Evolutionary conservation across 2,113 vertebrate genomes (phyloP).

Genomic region (Acrocephalus arundinaceus): DNA sequence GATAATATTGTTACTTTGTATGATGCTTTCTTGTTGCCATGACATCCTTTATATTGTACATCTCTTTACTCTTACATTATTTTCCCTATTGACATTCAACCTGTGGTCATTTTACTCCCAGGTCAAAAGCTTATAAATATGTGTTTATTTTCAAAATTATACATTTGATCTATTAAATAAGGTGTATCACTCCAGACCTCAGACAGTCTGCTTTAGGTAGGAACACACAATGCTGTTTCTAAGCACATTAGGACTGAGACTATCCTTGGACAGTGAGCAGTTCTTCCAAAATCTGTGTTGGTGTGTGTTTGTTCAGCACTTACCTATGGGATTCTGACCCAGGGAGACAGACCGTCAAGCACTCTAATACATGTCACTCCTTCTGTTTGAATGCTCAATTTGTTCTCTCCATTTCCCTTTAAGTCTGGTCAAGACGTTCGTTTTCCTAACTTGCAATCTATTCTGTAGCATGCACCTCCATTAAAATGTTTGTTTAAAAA

Average conservation of each 20-base stretch:
- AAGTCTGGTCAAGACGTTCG: rapidly evolving
- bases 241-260: background rate
- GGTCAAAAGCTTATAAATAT: background rate
- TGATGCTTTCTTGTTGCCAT: slow-evolving; percentile 73
- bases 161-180: background rate
- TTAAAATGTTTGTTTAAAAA: background rate
- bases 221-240: background rate
- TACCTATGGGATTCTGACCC: background rate
- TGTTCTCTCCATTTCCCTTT: background rate
- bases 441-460: background rate
- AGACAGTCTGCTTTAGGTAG: background rate
- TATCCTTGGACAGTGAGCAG: background rate
- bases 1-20: slow-evolving; percentile 55
- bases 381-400: background rate
- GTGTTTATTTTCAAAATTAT: background rate
- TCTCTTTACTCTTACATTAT: background rate
- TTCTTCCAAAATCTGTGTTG: background rate
- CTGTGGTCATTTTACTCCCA: background rate
- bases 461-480: background rate
- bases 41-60: background rate
- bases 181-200: background rate
- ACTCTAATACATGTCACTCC: background rate
- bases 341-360: background rate
- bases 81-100: slow-evolving; percentile 1
- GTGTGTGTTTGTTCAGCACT: background rate